Percentiles rank a stretch among this genome's conserved stretches.
Conservation (phyloP, 37 sponge, comb jelly and placozoan species). For the Halisarca cf. caerulea region DNA sequence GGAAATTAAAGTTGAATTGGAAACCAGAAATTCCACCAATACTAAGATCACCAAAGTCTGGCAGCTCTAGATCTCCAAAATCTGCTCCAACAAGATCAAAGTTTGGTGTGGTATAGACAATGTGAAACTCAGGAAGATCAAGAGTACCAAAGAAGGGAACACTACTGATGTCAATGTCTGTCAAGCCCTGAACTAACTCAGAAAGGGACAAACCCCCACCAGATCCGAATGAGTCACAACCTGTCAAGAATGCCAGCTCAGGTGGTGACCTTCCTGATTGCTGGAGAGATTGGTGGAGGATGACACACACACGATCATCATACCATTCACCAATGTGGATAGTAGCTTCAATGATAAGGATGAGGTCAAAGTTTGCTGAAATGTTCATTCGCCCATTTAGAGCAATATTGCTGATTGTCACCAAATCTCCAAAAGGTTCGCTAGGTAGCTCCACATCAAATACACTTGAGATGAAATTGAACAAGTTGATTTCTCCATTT, state of each 20-base stretch:
- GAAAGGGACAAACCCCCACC: not conserved
- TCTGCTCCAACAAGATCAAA: not conserved
- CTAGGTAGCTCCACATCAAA: not conserved
- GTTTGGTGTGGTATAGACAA: not conserved
- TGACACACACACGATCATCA: not conserved
- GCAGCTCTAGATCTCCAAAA: not conserved
- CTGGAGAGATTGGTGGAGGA: not conserved
- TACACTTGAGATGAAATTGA: not conserved
- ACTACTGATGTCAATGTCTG: not conserved
- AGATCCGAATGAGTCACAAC: not conserved
- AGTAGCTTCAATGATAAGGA: not conserved
- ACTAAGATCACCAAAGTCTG: not conserved
- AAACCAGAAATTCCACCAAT: not conserved
- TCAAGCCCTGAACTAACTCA: not conserved
- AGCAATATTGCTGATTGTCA: not conserved
- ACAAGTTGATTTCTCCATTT: not conserved
- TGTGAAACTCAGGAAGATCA: not conserved
- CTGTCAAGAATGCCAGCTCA: conserved; percentile 2
- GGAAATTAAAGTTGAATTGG: not conserved
- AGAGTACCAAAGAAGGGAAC: not conserved
- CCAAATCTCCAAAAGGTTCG: not conserved
- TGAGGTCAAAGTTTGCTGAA: not conserved
- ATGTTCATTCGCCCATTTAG: not conserved
- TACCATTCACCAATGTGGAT: conserved; percentile 3
- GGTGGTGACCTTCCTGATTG: not conserved